A percentile compares a stretch with the other conserved stretches of the same genome.
Evolutionary conservation across 1,140 invertebrate genomes (phyloP).

Genomic region (Zophobas atratus): DNA sequence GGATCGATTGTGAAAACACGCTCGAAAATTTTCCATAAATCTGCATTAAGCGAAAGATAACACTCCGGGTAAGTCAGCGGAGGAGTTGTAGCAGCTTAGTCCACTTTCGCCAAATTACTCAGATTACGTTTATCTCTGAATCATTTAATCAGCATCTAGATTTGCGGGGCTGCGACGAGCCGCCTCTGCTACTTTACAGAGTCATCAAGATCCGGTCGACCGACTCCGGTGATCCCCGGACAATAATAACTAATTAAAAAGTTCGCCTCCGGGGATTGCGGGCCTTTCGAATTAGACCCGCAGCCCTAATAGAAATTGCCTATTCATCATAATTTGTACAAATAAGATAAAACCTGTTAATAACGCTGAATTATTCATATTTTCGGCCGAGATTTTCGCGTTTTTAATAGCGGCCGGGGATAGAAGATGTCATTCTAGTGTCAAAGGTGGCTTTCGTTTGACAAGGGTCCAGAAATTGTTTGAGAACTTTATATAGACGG

Average conservation of each 20-base stretch:
- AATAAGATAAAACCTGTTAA: conserved; percentile 15
- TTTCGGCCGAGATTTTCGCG: conserved; percentile 13
- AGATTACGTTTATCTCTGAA: conserved; percentile 4
- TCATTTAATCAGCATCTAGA: no score
- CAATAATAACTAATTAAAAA: conserved; percentile 36
- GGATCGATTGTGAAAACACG: conserved; percentile 23
- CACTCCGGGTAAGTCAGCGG: conserved; percentile 20
- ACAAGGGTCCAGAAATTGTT: conserved; percentile 37
- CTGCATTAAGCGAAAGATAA: conserved; percentile 41
- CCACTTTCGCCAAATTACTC: conserved; percentile 3
- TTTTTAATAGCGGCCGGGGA: conserved; percentile 24
- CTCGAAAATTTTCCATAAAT: conserved; percentile 32
- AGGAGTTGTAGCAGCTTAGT: conserved; percentile 18
- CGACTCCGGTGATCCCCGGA: conserved; percentile 1
- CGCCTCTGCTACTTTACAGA: background rate
- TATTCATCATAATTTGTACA: conserved; percentile 38
- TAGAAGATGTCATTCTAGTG: conserved; percentile 27
- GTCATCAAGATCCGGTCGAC: background rate
- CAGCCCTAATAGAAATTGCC: conserved; percentile 19
- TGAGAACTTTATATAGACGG: conserved; percentile 39
- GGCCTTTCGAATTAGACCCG: background rate
- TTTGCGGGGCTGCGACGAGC: no score
- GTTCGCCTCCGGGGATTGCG: background rate
- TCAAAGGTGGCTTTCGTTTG: conserved; percentile 38
- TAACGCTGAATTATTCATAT: conserved; percentile 32